Evolutionary conservation across 2,888 invertebrate species (phyloP).

Genomic region (Andrena haemorrhoa): DNA sequence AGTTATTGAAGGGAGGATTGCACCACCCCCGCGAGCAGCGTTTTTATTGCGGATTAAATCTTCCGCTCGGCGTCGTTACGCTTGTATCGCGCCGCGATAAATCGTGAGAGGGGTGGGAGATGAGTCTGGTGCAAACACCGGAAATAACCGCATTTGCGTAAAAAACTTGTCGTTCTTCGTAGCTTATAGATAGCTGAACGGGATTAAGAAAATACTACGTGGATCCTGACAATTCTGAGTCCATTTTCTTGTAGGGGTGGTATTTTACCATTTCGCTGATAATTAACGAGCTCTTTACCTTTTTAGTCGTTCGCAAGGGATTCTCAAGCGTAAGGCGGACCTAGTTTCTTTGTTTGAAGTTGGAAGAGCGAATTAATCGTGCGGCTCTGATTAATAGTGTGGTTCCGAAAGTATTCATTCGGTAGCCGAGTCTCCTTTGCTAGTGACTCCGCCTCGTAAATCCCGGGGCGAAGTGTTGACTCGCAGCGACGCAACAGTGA

Average conservation of each 20-base stretch:
- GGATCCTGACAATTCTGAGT: not conserved
- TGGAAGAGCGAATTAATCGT: too few species aligned
- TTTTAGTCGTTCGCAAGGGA: too few species aligned
- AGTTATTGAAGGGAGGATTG: constrained; percentile 7
- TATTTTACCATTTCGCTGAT: too few species aligned
- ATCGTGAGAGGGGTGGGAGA: not conserved
- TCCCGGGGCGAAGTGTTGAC: not conserved
- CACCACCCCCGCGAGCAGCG: not conserved
- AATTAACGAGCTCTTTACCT: too few species aligned
- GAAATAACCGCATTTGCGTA: constrained; percentile 2
- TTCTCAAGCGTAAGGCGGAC: too few species aligned
- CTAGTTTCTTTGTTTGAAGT: too few species aligned
- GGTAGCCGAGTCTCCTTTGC: too few species aligned
- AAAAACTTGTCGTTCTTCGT: not conserved
- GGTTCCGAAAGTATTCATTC: too few species aligned
- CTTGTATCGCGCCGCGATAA: constrained; percentile 10
- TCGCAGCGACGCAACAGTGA: not conserved
- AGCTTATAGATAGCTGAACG: not conserved
- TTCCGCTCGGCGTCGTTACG: constrained; percentile 4
- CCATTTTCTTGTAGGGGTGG: too few species aligned
- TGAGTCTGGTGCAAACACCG: not conserved
- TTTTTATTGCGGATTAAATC: constrained; percentile 39
- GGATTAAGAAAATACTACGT: not conserved
- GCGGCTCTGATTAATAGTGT: too few species aligned
- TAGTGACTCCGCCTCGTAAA: too few species aligned